Conservation (phyloP, 2,113 vertebrate species). For the Notarius quadriscutis region DNA sequence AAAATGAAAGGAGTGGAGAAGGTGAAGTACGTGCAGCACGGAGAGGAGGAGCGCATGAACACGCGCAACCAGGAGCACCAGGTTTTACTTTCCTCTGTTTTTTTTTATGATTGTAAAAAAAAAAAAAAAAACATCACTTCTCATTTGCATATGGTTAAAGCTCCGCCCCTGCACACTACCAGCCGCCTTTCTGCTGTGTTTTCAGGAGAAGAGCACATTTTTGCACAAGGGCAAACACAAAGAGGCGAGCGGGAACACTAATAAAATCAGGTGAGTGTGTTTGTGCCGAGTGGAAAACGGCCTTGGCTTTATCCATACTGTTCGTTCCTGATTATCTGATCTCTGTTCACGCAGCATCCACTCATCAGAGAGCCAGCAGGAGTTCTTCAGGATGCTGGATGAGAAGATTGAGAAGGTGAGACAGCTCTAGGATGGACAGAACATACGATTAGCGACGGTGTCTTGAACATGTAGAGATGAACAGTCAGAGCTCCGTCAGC, state of each 20-base stretch:
- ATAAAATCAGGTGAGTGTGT: slow-evolving; percentile 73
- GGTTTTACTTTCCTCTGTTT: not conserved
- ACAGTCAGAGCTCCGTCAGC: too few species aligned
- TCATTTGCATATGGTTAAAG: not conserved
- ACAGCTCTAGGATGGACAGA: too few species aligned
- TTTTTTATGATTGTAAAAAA: too few species aligned
- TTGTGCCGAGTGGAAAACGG: too few species aligned
- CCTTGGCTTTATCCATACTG: not conserved
- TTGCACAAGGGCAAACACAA: slow-evolving; percentile 63
- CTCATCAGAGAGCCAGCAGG: slow-evolving; percentile 89
- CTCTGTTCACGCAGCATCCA: slow-evolving; percentile 74
- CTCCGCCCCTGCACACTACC: not conserved
- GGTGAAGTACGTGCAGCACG: slow-evolving; percentile 63
- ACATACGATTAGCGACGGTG: too few species aligned
- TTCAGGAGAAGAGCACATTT: slow-evolving; percentile 72
- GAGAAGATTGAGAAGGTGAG: slow-evolving; percentile 91
- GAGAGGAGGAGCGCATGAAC: slow-evolving; percentile 58
- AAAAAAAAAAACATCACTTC: too few species aligned
- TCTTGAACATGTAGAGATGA: too few species aligned
- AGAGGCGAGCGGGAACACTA: slow-evolving; percentile 64
- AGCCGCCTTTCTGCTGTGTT: not conserved
- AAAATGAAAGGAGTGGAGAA: slow-evolving; percentile 84
- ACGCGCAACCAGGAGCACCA: slow-evolving; percentile 59
- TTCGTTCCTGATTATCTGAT: not conserved
- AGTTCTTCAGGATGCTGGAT: slow-evolving; percentile 91